Percentiles rank a stretch among this genome's conserved stretches.
These are phyloP conservation scores for Ifrita kowaldi DNA, from an alignment of 2,113 vertebrate species.

Conservation along the genomic window DNA sequence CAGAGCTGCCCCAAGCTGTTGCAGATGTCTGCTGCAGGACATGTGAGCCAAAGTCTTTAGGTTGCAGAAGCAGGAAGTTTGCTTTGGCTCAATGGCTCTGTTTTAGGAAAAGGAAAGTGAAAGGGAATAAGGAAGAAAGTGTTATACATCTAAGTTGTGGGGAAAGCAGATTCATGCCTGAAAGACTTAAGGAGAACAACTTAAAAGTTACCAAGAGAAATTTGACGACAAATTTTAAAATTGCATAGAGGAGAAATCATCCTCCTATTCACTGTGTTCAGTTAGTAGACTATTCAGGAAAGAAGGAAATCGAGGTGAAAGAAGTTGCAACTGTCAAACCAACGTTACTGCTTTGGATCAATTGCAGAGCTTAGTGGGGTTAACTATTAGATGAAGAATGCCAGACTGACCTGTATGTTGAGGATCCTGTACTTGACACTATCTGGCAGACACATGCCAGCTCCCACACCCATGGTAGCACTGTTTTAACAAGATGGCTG, in stretches of 20 bases:
- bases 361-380: not conserved
- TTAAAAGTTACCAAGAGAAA: not conserved
- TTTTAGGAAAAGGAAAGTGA: not conserved
- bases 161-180: not conserved
- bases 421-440: not conserved
- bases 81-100: not conserved
- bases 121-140: not conserved
- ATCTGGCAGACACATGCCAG: not conserved
- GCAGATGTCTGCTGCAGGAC: not conserved
- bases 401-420: not conserved
- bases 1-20: not conserved
- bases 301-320: not conserved
- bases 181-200: not conserved
- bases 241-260: not conserved
- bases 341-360: not conserved
- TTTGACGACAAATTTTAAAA: not conserved
- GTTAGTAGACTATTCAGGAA: not conserved
- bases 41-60: not conserved
- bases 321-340: not conserved
- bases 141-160: rapidly evolving
- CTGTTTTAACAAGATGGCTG: not conserved
- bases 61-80: not conserved
- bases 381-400: not conserved
- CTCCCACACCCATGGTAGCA: not conserved
- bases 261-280: not conserved